Base-by-base conservation (phyloP, 2,113 vertebrate genomes). In the Chamaea fasciata region DNA sequence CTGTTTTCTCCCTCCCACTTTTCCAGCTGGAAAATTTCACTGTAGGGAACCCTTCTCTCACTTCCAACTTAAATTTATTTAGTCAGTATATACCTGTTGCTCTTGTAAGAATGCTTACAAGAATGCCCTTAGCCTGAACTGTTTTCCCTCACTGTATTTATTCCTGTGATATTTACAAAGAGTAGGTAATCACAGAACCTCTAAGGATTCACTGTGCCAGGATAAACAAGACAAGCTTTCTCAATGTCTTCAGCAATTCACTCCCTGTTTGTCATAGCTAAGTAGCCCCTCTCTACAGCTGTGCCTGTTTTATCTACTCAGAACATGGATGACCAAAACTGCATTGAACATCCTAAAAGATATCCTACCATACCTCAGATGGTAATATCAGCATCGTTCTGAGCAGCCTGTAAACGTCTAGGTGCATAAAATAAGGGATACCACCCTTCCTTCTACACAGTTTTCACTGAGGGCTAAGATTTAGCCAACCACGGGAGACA, bases 391-490 rank as follows among this genome's bases (percentile, higher is more conserved):
- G 19, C 52, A 65, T 46, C 20, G 18, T 52, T 70, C 50, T 33
- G n/a, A 3, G 2, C 23, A 10, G 10, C 7, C n/a, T 90, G n/a
- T 46, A 49, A 89, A 65, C 11, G 22, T 42, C 22, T 19, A 2
- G 0, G 12, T n/a, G 39, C 4, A 0, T 13, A 74, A 21, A 22
- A 57, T 3, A 2, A 77, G 20, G 20, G 30, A 35, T 22, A 57
- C 0, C 0, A 1, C 13, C 23, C 22, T 55, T 76, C n/a, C 46
- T 50, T 39, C 20, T 15, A 55, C 8, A 33, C 3, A 4, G 7
- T 50, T 74, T 73, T 46, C 15, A 33, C 23, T 4, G 11, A 67
- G 30, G 37, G 13, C 33, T 74, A 50, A 70, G 27, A 5, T 81
- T 83, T 24, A 84, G 39, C 42, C 47, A 87, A 3, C 20, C 18